Evolutionary conservation across 1,140 invertebrate species (phyloP).

Genomic region (Pseudoatta argentina): DNA sequence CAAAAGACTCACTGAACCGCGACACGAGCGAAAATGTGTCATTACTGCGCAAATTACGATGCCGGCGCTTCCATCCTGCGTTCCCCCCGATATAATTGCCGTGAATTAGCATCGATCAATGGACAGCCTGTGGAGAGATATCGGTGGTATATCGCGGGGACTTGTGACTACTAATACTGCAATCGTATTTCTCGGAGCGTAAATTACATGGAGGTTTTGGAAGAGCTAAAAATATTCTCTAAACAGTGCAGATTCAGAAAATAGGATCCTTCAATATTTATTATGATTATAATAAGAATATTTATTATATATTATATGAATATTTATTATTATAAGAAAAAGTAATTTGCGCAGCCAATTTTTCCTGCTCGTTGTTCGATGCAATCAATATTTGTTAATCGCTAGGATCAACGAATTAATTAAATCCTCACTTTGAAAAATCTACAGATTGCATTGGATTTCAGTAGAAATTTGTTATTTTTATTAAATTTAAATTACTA

Average conservation of each 20-base stretch:
- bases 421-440: no score
- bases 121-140: constrained; percentile 16
- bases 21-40: constrained; percentile 31
- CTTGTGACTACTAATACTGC: background rate
- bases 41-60: constrained; percentile 43
- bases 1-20: constrained; percentile 49
- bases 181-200: background rate
- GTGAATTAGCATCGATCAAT: constrained; percentile 51
- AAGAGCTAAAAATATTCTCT: no score
- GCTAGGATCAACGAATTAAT: no score
- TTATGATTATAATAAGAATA: no score
- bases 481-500: no score
- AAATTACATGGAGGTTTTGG: background rate
- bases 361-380: no score
- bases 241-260: no score
- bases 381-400: no score
- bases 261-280: no score
- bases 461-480: background rate
- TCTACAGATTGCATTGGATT: background rate
- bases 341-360: no score
- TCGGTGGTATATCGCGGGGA: background rate
- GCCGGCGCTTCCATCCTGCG: constrained; percentile 49
- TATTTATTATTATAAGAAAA: no score
- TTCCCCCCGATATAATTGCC: constrained; percentile 51
- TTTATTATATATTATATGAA: no score